Percentiles rank a stretch among this genome's conserved stretches.
Conservation (phyloP, 2,113 vertebrate species). For the Pachycephala philippinensis region DNA sequence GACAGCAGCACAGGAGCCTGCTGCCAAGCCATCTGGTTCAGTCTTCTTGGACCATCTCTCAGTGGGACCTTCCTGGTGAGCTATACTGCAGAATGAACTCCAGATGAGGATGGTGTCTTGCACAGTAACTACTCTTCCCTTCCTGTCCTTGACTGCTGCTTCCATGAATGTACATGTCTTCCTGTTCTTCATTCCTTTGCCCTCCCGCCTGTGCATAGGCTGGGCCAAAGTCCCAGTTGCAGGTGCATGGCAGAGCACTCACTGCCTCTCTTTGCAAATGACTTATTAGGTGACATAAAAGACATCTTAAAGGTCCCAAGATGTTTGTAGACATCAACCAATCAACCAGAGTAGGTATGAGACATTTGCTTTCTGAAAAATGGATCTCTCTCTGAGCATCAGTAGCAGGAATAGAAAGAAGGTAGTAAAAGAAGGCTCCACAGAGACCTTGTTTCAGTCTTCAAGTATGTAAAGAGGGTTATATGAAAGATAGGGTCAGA, state of each 20-base stretch:
- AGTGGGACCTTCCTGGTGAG: not conserved
- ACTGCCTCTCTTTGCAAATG: not conserved
- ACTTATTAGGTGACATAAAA: not conserved
- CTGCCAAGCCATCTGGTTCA: not conserved
- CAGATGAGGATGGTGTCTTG: not conserved
- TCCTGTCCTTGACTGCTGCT: accelerated
- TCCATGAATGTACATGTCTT: accelerated
- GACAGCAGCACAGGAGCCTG: not conserved
- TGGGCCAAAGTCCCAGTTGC: not conserved
- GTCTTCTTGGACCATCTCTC: not conserved
- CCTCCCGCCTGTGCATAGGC: not conserved
- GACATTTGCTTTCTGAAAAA: not conserved
- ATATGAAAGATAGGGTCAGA: not conserved
- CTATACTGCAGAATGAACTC: not conserved
- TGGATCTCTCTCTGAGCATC: not conserved
- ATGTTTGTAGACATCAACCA: not conserved
- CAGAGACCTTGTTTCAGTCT: not conserved
- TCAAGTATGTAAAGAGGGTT: not conserved
- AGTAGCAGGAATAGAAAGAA: not conserved
- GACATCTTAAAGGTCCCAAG: not conserved
- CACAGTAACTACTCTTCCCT: not conserved
- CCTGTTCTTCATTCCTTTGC: not conserved
- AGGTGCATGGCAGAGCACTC: not conserved
- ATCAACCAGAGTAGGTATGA: not conserved
- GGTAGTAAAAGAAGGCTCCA: not conserved